Conservation (phyloP, 2,888 invertebrate species). For the Habrosyne pyritoides region DNA sequence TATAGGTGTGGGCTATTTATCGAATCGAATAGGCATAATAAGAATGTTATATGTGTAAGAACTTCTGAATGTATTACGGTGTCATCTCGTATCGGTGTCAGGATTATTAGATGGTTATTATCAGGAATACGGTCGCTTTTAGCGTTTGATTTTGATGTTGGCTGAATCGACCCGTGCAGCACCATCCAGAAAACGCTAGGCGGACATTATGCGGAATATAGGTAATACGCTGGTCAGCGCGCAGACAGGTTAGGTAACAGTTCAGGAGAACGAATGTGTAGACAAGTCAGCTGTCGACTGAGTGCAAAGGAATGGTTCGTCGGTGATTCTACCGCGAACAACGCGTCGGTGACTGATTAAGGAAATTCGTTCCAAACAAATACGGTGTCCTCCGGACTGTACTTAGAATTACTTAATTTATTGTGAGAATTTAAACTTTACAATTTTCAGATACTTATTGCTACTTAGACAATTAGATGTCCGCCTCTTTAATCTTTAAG, state of each 20-base stretch:
- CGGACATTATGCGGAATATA: constrained; percentile 36
- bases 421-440: constrained; percentile 80
- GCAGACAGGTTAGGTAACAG: constrained; percentile 36
- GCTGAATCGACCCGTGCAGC: constrained; percentile 66
- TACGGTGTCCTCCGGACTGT: constrained; percentile 80
- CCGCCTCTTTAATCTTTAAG: constrained; percentile 79
- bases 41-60: constrained; percentile 73
- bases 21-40: constrained; percentile 71
- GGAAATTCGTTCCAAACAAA: constrained; percentile 71
- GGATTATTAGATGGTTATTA: constrained; percentile 75
- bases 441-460: constrained; percentile 75
- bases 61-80: constrained; percentile 72
- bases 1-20: constrained; percentile 81
- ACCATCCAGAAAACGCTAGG: constrained; percentile 52
- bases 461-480: constrained; percentile 77
- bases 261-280: constrained; percentile 50
- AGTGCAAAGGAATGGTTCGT: constrained; percentile 53
- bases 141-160: constrained; percentile 69
- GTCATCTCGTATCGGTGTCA: constrained; percentile 71
- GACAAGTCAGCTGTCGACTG: constrained; percentile 60
- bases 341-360: constrained; percentile 79
- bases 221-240: constrained; percentile 51
- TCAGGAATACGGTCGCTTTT: constrained; percentile 69
- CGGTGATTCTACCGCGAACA: constrained; percentile 48
- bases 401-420: constrained; percentile 82